Evolutionary conservation across 92 coral and sea anemone genomes (phyloP), one percentile per base, ranked within the genome.

Genomic region (Parazoanthus swiftii): DNA sequence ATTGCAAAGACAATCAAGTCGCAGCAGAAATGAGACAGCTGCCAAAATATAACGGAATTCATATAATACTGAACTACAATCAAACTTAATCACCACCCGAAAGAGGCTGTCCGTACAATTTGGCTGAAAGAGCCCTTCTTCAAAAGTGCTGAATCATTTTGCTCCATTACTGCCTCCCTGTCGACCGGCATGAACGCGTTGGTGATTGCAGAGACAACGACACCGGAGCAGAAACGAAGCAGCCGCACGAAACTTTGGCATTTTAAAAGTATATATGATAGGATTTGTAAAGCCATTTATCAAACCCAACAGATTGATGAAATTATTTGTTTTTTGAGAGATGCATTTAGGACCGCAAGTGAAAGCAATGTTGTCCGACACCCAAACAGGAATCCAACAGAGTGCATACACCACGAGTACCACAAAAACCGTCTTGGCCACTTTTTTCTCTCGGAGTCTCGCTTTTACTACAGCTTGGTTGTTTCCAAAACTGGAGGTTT

Each of bases 211-310:
- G 39, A 48, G 75, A 42, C 87, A 46, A 25, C 79, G 78, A 29
- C 87, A 46, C 44, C 46, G 78, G n/a, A 84, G 75, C 78, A 84
- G 42, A 18, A 48, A 44, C 13, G 8, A 26, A 14, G 66, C 78
- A 8, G 87, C 87, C 15, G 87, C 87, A 2, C 87, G 66, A 54
- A 84, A 84, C 87, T 71, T 84, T 3, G 87, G 87, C 87, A 84
- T 84, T 71, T 84, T 84, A 72, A 84, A 84, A 84, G 87, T 77
- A 15, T 84, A 84, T n/a, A 84, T 84, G 44, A 84, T 84, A 0
- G 87, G 87, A 46, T 84, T 84, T 2, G 79, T 72, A 51, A 84
- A 84, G 54, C 87, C 68, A 63, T 84, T 84, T 44, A 84, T 15
- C 79, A 84, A 71, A 26, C 87, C 78, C 20, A 84, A 25, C 68